phyloP scores from a whole-genome alignment of 2,888 invertebrate species.

The Celastrina argiolus region DNA sequence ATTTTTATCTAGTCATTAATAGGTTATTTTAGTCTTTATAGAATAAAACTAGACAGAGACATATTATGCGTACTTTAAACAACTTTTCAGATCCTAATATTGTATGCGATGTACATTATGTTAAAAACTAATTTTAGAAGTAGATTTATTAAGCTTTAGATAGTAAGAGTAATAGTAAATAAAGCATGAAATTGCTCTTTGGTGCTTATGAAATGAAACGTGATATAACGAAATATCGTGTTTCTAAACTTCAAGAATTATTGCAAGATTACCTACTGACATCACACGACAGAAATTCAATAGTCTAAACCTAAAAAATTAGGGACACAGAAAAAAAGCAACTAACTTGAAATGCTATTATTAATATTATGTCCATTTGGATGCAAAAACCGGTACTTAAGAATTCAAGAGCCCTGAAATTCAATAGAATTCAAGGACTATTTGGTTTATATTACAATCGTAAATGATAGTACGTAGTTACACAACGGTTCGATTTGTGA shows the following conservation, averaged over 20 bases:
- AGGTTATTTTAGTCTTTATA: not conserved
- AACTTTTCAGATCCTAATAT: not conserved
- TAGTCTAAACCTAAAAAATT: not conserved
- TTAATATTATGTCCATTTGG: slow-evolving; percentile 11
- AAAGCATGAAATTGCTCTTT: not conserved
- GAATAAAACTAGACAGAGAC: not conserved
- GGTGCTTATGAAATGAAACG: not conserved
- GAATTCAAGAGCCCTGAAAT: too few species aligned
- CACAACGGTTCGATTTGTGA: too few species aligned
- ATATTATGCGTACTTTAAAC: not conserved
- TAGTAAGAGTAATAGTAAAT: not conserved
- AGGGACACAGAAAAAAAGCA: not conserved
- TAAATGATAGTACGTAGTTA: slow-evolving; percentile 49
- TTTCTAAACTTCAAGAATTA: not conserved
- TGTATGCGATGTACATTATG: not conserved
- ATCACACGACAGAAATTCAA: not conserved
- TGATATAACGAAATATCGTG: not conserved
- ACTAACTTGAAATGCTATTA: too few species aligned
- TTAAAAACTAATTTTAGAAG: not conserved
- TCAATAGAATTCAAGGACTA: slow-evolving; percentile 50
- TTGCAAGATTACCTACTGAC: not conserved
- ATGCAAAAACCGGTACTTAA: too few species aligned
- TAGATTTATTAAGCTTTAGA: not conserved
- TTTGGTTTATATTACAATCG: slow-evolving; percentile 50
- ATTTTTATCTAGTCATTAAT: not conserved